Evolutionary conservation across 1,140 invertebrate species (phyloP).

Genomic region (Anastrepha ludens): DNA sequence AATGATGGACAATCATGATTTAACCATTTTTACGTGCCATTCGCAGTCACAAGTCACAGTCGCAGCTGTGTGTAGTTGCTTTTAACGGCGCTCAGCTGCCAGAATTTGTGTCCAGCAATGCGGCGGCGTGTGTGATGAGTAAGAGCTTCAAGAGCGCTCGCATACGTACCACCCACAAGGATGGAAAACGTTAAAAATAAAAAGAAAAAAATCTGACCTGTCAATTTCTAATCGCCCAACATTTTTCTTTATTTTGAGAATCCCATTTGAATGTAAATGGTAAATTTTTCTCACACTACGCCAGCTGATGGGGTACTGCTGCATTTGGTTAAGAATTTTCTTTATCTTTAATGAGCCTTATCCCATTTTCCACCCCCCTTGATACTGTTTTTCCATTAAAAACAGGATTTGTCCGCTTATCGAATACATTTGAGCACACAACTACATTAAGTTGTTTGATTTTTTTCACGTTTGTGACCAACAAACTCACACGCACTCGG

Average conservation of each 20-base stretch:
- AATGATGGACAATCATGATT: slow-evolving; percentile 29
- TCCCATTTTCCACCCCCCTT: background rate
- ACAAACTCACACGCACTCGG: no score
- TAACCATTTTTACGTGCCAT: slow-evolving; percentile 27
- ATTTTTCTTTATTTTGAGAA: slow-evolving; percentile 7
- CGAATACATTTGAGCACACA: background rate
- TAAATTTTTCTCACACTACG: slow-evolving; percentile 13
- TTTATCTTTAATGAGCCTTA: background rate
- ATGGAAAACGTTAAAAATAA: background rate
- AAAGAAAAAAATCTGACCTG: background rate
- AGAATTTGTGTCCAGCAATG: background rate
- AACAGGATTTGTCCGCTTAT: background rate
- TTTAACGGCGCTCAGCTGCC: slow-evolving; percentile 3
- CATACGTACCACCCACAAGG: slow-evolving; percentile 30
- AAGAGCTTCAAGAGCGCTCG: background rate
- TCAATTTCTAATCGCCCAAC: slow-evolving; percentile 20
- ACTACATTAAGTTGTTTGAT: slow-evolving; percentile 29
- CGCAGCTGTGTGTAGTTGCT: background rate
- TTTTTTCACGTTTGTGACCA: background rate
- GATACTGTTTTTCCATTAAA: slow-evolving; percentile 19
- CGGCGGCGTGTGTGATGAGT: background rate
- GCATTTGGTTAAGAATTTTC: background rate
- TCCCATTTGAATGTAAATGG: slow-evolving; percentile 9
- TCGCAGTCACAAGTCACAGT: background rate
- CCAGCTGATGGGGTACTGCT: background rate